These are phyloP conservation scores for Lamellibrachia luymesi DNA, from an alignment of 1,140 invertebrate genomes.

Conservation along the genomic window DNA sequence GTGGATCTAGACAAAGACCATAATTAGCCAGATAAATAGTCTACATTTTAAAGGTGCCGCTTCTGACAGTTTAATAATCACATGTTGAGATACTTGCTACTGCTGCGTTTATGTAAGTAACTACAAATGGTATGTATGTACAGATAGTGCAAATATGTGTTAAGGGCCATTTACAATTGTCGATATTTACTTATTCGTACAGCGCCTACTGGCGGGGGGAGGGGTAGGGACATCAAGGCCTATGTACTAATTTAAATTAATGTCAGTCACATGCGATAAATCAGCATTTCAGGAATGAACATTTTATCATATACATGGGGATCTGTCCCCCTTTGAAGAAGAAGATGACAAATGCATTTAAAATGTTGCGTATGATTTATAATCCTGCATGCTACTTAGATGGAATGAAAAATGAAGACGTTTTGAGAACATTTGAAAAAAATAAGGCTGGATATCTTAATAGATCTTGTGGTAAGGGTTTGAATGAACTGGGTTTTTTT, in stretches of 20 bases:
- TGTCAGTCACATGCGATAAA: too few species aligned
- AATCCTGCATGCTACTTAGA: too few species aligned
- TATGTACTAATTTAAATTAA: too few species aligned
- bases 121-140: not conserved
- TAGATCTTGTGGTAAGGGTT: not conserved
- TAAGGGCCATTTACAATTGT: too few species aligned
- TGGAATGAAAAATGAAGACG: not conserved
- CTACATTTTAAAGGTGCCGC: not conserved
- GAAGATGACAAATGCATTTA: too few species aligned
- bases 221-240: too few species aligned
- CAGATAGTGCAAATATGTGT: not conserved
- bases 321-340: too few species aligned
- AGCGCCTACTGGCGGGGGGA: too few species aligned
- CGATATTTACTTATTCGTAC: too few species aligned
- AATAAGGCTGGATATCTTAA: not conserved
- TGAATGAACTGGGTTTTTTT: not conserved
- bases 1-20: not conserved
- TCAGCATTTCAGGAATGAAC: too few species aligned
- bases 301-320: too few species aligned
- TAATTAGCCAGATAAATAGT: not conserved
- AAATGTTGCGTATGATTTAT: too few species aligned
- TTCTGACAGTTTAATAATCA: not conserved
- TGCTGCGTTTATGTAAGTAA: not conserved
- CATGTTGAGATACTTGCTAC: not conserved
- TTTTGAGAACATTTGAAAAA: not conserved